A percentile compares a stretch with the other conserved stretches of the same genome.
phyloP scores from a whole-genome alignment of 2,888 invertebrate species.

The Hyles lineata region DNA sequence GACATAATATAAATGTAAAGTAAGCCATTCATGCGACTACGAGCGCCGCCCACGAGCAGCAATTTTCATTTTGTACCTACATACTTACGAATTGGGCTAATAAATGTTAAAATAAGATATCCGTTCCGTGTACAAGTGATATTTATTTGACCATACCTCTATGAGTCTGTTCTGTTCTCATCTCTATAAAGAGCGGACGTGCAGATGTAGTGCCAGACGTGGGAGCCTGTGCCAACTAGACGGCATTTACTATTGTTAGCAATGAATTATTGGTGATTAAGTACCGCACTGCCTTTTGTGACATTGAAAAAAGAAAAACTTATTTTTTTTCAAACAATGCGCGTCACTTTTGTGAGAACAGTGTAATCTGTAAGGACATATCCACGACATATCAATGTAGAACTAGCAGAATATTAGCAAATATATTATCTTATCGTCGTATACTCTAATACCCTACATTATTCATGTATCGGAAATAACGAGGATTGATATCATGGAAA shows the following conservation, averaged over 20 bases:
- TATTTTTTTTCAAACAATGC: background rate
- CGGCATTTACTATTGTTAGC: background rate
- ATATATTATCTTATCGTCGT: background rate
- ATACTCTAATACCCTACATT: background rate
- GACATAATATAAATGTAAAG: background rate
- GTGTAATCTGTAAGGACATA: background rate
- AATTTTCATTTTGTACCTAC: conserved; percentile 3
- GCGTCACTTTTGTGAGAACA: background rate
- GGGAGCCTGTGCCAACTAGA: background rate
- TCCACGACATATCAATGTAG: background rate
- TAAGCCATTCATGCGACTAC: conserved; percentile 9
- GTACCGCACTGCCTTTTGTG: background rate
- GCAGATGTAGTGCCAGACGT: background rate
- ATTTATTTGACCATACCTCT: conserved; percentile 14
- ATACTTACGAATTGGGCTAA: conserved; percentile 13
- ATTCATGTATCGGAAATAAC: background rate
- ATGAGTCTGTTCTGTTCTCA: background rate
- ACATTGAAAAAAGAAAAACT: background rate
- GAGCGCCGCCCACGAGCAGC: conserved; percentile 3
- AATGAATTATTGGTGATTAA: conserved; percentile 6
- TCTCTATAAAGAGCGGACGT: background rate
- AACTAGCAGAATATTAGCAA: background rate
- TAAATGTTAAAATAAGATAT: conserved; percentile 20
- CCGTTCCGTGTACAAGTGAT: conserved; percentile 8
- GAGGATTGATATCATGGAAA: no score